Conservation (phyloP, 2,888 invertebrate species). For the Trichacis sp. region DNA sequence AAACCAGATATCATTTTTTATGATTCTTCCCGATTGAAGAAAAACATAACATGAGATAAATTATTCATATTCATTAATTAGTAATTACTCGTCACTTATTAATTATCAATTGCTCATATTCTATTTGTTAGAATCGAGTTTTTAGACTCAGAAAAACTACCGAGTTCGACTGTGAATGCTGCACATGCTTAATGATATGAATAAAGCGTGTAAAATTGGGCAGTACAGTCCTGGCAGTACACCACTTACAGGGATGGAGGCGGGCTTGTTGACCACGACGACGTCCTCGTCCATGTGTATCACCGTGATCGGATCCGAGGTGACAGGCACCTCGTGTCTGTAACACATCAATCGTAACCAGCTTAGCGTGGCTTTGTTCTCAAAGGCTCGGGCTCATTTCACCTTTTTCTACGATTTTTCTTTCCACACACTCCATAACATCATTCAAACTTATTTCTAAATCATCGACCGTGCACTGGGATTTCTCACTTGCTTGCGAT, state of each 20-base stretch:
- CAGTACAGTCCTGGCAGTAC: conserved; percentile 73
- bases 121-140: too few species aligned
- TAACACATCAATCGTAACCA: conserved; percentile 72
- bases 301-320: conserved; percentile 95
- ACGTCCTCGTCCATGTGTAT: conserved; percentile 98
- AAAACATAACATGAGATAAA: too few species aligned
- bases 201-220: conserved; percentile 53
- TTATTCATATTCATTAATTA: too few species aligned
- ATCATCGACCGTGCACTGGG: neutral
- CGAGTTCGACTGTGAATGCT: too few species aligned
- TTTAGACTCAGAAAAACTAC: too few species aligned
- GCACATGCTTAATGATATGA: too few species aligned
- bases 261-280: conserved; percentile 99
- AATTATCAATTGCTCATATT: too few species aligned
- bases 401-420: conserved; percentile 19
- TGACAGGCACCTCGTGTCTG: conserved; percentile 99
- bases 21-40: too few species aligned
- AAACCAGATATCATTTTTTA: too few species aligned
- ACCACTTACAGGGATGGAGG: conserved; percentile 99
- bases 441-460: neutral
- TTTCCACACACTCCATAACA: conserved; percentile 3
- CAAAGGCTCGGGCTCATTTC: conserved; percentile 39
- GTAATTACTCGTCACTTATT: too few species aligned
- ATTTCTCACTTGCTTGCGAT: too few species aligned
- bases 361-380: conserved; percentile 67